Base-by-base conservation (phyloP, 2,888 invertebrate species). In the Calameuta idolon region DNA sequence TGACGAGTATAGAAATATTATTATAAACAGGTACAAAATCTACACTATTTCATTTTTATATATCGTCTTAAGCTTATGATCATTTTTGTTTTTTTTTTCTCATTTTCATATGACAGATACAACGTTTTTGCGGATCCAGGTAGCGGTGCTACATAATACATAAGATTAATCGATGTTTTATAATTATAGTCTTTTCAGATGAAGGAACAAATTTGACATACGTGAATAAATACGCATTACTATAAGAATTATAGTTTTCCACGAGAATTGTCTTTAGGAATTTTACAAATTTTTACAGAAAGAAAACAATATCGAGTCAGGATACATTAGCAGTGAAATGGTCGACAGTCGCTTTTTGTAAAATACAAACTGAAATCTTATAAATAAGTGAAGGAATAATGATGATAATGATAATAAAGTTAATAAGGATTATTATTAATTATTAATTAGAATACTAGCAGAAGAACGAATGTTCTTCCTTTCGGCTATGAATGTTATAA, bases 21-120 rank as follows among this genome's bases (percentile, higher is more conserved):
- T 73, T 55, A 89, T 87, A 90, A 90, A 90, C 90, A 90, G 90
- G 90, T 90, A 90, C 90, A 90, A 90, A 90, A 90, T 84, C 89
- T 90, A 89, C 82, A 82, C 88, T 89, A 89, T 83, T 78, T 85
- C 79, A 81, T 80, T 33, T 85, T 81, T 81, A 83, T 82, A 31
- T 74, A 34, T 82, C 75, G 79, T 75, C 81, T 82, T 81, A 82
- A 79, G 77, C 77, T 81, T 81, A 81, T 81, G 69, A 74, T 73
- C 80, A 81, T 73, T 80, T 78, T 81, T 74, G 75, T 79, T 82
- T 82, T 80, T 74, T 74, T 35, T 23, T 55, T 23, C 15, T 55
- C 23, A 55, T 23, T 55, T 55, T 55, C 55, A 23, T 55, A 55
- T 55, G 55, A 55, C 34, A 30, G n/a, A 37, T 11, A 74, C 35